Percentiles rank a stretch among this genome's conserved stretches.
These are phyloP conservation scores for Aricia agestis DNA, from an alignment of 1,140 invertebrate species.

Conservation along the genomic window DNA sequence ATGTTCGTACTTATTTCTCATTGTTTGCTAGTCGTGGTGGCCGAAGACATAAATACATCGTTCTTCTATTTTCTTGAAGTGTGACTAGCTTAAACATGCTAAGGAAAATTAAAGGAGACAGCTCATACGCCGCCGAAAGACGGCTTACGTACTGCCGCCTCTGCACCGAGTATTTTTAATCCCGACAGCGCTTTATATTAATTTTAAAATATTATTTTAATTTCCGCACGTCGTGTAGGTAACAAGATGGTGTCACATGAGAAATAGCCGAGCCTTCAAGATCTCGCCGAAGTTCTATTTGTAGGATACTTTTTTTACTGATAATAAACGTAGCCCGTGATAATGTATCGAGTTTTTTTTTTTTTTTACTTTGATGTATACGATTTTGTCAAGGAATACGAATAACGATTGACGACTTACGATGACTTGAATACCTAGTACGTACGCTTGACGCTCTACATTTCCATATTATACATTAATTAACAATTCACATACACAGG, in stretches of 20 bases:
- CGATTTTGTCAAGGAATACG: no score
- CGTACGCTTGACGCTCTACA: no score
- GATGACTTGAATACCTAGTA: no score
- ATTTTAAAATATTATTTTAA: slow-evolving; percentile 12
- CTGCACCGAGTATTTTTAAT: slow-evolving; percentile 12
- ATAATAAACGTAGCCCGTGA: no score
- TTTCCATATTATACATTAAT: no score
- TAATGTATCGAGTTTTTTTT: background rate
- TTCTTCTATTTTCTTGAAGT: background rate
- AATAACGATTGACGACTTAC: no score
- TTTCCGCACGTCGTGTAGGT: background rate
- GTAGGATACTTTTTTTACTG: background rate
- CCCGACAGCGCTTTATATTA: slow-evolving; percentile 8
- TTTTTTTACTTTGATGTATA: background rate
- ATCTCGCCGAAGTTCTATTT: background rate
- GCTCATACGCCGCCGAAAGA: slow-evolving; percentile 17
- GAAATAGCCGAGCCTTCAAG: background rate
- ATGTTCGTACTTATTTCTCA: background rate
- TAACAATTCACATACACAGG: no score
- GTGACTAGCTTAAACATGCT: background rate
- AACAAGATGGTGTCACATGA: slow-evolving; percentile 6
- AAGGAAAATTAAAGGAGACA: slow-evolving; percentile 22
- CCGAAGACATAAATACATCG: background rate
- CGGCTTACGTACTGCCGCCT: slow-evolving; percentile 24
- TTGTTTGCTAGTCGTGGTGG: no score